These are phyloP conservation scores for Drosophila lutescens DNA, from an alignment of 2,888 invertebrate species.

Conservation along the genomic window DNA sequence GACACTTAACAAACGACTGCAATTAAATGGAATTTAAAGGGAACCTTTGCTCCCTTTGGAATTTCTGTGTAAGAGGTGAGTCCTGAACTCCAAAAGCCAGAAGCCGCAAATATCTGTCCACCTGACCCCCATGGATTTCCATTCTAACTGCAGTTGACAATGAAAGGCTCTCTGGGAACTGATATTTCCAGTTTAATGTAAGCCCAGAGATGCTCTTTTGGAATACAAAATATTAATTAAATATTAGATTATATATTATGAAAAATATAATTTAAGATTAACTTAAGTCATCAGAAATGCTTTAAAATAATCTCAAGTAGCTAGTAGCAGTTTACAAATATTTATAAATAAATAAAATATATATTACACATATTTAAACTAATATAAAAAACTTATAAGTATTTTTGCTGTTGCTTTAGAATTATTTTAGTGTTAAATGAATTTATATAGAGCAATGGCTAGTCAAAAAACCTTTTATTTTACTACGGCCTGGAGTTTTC, in stretches of 20 bases:
- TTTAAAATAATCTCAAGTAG: too few species aligned
- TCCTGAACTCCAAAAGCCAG: background rate
- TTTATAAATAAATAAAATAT: too few species aligned
- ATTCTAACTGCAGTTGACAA: slow-evolving; percentile 26
- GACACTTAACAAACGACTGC: slow-evolving; percentile 26
- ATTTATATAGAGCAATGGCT: too few species aligned
- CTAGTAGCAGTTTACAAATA: too few species aligned
- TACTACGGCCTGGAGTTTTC: slow-evolving; percentile 40
- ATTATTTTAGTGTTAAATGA: too few species aligned
- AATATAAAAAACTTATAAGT: too few species aligned
- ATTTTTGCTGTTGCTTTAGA: too few species aligned
- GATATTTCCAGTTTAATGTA: fast-evolving
- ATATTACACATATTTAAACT: too few species aligned
- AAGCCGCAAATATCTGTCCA: slow-evolving; percentile 16
- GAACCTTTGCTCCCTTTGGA: background rate
- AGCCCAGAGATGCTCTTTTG: background rate
- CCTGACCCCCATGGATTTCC: background rate
- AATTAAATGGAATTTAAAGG: slow-evolving; percentile 17
- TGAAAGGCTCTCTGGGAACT: slow-evolving; percentile 2
- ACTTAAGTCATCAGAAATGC: too few species aligned
- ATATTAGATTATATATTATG: background rate
- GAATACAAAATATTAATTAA: background rate
- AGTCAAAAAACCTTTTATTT: slow-evolving; percentile 1
- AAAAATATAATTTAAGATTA: too few species aligned
- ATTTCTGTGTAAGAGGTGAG: background rate